These are phyloP conservation scores for Serilophus lunatus DNA, from an alignment of 2,113 vertebrate species.

Conservation along the genomic window DNA sequence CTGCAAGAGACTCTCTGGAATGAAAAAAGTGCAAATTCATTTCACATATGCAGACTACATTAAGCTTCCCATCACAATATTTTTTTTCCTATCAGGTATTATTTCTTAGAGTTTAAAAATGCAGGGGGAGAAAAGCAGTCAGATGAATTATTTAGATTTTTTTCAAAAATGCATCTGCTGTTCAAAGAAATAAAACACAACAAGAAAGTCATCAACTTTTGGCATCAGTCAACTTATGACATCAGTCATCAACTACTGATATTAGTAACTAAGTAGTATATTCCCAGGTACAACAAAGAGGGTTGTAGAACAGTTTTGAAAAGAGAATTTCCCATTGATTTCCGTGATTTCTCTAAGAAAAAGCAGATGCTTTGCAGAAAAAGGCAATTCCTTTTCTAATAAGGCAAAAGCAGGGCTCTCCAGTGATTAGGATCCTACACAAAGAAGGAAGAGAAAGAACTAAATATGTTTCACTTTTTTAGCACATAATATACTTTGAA, in stretches of 20 bases:
- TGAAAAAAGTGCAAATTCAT: not conserved
- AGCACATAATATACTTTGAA: not conserved
- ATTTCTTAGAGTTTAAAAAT: not conserved
- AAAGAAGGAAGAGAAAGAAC: not conserved
- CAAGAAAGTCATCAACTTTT: not conserved
- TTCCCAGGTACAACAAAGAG: not conserved
- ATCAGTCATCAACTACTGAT: not conserved
- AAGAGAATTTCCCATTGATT: not conserved
- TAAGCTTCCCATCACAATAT: not conserved
- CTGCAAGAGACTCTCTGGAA: not conserved
- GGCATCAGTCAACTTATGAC: no score
- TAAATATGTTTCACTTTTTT: not conserved
- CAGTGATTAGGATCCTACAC: not conserved
- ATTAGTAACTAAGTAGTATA: not conserved
- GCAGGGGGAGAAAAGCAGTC: not conserved
- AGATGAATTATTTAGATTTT: not conserved
- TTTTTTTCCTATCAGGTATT: not conserved
- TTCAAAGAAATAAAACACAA: not conserved
- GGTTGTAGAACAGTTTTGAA: not conserved
- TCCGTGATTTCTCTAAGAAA: not conserved
- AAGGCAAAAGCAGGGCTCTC: not conserved
- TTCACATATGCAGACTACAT: not conserved
- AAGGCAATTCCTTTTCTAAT: not conserved
- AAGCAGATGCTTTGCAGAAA: not conserved
- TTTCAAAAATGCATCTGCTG: not conserved